These are phyloP conservation scores for Ormyrus rosae DNA, from an alignment of 2,888 invertebrate species.

Conservation along the genomic window DNA sequence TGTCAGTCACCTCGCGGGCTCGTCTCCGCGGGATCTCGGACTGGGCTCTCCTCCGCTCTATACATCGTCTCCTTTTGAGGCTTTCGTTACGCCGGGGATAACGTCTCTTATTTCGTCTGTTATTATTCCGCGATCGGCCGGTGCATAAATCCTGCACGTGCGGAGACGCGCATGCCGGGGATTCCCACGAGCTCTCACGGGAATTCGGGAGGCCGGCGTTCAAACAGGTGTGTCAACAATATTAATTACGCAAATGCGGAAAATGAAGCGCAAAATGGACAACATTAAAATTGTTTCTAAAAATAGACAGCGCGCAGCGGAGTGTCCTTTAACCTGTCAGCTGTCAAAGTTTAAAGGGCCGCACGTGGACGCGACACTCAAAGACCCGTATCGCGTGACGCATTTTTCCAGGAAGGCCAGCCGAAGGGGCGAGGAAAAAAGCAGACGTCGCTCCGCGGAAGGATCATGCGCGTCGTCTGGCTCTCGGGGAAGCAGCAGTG, in stretches of 20 bases:
- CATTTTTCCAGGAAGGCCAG: no score
- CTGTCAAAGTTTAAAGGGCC: constrained; percentile 3
- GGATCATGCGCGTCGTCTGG: background rate
- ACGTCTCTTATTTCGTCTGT: no score
- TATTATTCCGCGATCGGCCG: no score
- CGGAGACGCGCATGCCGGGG: background rate
- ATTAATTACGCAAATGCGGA: no score
- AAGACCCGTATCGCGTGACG: no score
- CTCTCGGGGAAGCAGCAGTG: background rate
- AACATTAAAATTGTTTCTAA: no score
- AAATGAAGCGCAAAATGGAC: no score
- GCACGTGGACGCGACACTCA: constrained; percentile 10
- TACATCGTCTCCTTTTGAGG: background rate
- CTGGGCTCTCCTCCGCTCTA: background rate
- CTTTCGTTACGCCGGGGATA: no score
- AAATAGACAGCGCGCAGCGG: no score
- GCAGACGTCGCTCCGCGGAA: background rate
- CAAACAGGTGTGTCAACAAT: no score
- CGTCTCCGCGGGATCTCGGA: background rate
- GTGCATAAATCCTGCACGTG: no score
- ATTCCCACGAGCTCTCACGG: background rate
- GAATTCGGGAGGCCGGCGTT: no score
- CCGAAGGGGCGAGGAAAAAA: background rate
- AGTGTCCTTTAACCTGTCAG: background rate
- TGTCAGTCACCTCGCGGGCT: constrained; percentile 73